These are phyloP conservation scores for Trididemnum clinides DNA, from an alignment of 23 tunicate species.

Conservation along the genomic window DNA sequence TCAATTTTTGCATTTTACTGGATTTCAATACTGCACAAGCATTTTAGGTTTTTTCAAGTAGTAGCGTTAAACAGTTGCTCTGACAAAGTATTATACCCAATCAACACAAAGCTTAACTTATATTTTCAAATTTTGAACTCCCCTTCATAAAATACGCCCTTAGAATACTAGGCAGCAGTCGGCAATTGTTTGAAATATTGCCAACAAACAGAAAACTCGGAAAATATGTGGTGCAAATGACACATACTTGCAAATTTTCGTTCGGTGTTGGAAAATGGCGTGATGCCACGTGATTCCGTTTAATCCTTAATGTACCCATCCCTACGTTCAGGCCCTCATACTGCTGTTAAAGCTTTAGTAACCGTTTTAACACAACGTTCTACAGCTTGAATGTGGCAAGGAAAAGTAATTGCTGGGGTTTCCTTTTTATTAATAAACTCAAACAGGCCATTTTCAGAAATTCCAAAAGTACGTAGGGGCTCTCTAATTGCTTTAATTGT, in stretches of 20 bases:
- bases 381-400: neutral
- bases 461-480: neutral
- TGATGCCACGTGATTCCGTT: neutral
- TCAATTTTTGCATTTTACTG: no score
- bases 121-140: neutral
- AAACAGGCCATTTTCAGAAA: neutral
- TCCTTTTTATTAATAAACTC: neutral
- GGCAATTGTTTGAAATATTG: no score
- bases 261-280: neutral
- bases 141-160: neutral
- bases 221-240: no score
- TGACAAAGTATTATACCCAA: no score
- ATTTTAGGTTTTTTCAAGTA: no score
- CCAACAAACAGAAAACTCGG: no score
- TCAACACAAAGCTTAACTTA: neutral
- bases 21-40: no score
- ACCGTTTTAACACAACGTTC: neutral
- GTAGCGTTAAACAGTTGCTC: no score
- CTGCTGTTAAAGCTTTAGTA: neutral
- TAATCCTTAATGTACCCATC: neutral
- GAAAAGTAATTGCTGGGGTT: neutral
- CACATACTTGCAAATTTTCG: neutral
- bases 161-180: no score
- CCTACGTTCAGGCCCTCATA: neutral
- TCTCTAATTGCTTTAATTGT: neutral